Base-by-base conservation (phyloP, 2,888 invertebrate species). In the Beris morrisii region DNA sequence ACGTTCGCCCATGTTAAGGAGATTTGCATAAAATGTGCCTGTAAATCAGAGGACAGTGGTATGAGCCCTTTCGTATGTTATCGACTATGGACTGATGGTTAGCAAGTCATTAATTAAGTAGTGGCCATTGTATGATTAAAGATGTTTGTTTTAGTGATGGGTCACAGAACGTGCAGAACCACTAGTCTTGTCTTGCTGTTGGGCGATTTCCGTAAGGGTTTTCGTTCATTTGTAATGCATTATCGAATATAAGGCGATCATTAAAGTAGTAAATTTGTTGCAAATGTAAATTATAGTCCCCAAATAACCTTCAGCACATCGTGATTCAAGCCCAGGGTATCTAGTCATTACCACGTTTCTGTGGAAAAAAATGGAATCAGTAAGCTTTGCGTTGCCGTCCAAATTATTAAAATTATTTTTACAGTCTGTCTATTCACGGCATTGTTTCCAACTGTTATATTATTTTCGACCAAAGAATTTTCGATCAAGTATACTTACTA, bases 281-380 rank as follows among this genome's bases (percentile, higher is more conserved):
- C 63, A 63, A 63, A 63, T 63, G 63, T 52, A 63, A 63, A 63
- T 63, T 63, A 63, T 43, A 63, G 63, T 53, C 44, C 53, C 38
- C 43, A 63, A 63, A 63, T 63, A 63, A 63, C 64, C 64, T 54
- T 64, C 64, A 64, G 64, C 64, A 54, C 32, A 64, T 53, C 64
- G 54, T 64, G 64, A 54, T 54, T 32, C 45, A 44, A 64, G 30
- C 13, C 44, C n/a, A 31, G 45, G n/a, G 53, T 54, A 64, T 11
- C 64, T 31, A 43, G 30, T 64, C 54, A 54, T 64, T 64, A 64
- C 22, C 7, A 15, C 43, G 22, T 63, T 32, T 38, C 22, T 52
- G 11, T 46, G 46, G 5, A 12, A 32, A 4, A 32, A 32, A 32
- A 32, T 32, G 32, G 32, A 32, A 5, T 32, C 32, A 32, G 7